These are phyloP conservation scores for Melipona quadrifasciata DNA, from an alignment of 1,140 invertebrate genomes.

Conservation along the genomic window DNA sequence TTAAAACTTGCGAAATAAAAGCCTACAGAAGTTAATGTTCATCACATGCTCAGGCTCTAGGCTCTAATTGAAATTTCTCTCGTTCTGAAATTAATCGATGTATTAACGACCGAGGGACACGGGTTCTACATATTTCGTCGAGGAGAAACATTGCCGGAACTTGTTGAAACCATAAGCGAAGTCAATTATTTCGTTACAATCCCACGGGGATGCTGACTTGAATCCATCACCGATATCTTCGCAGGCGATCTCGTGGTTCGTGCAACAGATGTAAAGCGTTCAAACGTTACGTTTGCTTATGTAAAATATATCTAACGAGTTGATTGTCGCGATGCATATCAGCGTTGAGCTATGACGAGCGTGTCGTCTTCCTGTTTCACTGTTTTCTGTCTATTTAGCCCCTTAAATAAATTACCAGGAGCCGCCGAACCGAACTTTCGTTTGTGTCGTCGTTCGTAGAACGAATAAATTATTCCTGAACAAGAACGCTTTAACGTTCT, in stretches of 20 bases:
- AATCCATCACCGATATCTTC: conserved; percentile 14
- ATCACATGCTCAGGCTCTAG: no score
- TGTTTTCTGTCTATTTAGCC: not conserved
- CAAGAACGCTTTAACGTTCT: not conserved
- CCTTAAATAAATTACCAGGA: not conserved
- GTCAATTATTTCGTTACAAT: conserved; percentile 7
- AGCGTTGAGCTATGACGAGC: conserved; percentile 16
- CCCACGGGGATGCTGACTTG: not conserved
- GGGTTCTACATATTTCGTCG: not conserved
- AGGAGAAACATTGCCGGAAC: not conserved
- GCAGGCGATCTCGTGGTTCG: not conserved
- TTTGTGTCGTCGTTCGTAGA: not conserved
- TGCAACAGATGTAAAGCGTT: conserved; percentile 45
- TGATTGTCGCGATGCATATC: conserved; percentile 41
- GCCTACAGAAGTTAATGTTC: no score
- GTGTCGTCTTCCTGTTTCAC: conserved; percentile 20
- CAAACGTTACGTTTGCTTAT: conserved; percentile 26
- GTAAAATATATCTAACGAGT: conserved; percentile 48
- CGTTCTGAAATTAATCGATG: not conserved
- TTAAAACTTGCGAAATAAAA: no score
- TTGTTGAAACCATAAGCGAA: not conserved
- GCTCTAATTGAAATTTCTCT: not conserved
- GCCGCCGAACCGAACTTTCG: not conserved
- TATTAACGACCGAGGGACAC: not conserved
- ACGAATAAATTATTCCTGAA: not conserved